Evolutionary conservation across 2,113 vertebrate genomes (phyloP).

Genomic region (Mellivora capensis): DNA sequence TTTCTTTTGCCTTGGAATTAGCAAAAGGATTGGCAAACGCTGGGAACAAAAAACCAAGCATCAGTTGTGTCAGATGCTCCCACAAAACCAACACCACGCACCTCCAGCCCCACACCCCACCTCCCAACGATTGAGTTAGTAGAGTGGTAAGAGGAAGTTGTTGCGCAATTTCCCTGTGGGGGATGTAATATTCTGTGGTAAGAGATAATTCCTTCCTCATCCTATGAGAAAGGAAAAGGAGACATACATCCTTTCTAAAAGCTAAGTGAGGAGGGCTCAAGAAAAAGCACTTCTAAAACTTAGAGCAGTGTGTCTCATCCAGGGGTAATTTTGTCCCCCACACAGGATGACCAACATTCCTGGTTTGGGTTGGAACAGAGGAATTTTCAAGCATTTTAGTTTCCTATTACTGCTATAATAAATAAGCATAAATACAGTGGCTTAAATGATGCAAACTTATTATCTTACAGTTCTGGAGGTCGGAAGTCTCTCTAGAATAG

Average conservation of each 20-base stretch:
- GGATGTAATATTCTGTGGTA: not conserved
- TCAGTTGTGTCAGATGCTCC: not conserved
- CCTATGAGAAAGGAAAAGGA: not conserved
- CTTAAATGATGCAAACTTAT: not conserved
- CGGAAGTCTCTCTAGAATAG: not conserved
- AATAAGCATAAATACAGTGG: not conserved
- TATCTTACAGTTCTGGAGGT: not conserved
- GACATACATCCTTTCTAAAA: not conserved
- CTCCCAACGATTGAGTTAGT: not conserved
- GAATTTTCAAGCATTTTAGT: not conserved
- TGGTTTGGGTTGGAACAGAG: not conserved
- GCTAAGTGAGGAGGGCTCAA: not conserved
- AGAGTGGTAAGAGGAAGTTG: not conserved
- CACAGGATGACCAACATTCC: not conserved
- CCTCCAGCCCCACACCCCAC: not conserved
- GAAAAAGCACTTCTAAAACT: not conserved
- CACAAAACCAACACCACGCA: not conserved
- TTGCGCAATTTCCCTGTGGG: constrained; percentile 7
- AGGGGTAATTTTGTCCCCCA: not conserved
- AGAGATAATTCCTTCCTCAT: not conserved
- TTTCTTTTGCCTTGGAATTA: not conserved
- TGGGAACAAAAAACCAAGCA: not conserved
- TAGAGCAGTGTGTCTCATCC: not conserved
- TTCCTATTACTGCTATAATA: not conserved
- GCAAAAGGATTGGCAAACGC: not conserved